Base-by-base conservation (phyloP, 2,888 invertebrate species). In the Aelia acuminata region DNA sequence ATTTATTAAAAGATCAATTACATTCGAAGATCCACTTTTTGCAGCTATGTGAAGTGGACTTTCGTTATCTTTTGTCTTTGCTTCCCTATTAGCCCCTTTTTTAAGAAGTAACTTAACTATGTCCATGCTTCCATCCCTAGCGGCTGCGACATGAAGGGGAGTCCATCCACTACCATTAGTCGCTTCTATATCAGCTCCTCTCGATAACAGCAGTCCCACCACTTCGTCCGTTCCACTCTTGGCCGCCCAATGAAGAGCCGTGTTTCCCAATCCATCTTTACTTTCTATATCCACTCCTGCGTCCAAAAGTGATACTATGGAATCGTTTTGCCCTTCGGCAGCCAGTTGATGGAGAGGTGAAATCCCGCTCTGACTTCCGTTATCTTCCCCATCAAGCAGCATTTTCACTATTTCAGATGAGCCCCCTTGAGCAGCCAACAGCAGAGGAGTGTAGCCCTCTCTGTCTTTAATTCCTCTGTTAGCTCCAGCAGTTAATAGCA, bases 181-280 rank as follows among this genome's bases (percentile, higher is more conserved):
- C 5, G 63, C 63, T 70, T 70, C 63, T 18, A 20, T 70, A 20
- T 95, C 94, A 20, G 95, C 95, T 57, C 95, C 95, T 91, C 93
- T 92, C 85, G 93, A 92, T 88, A 95, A 91, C 63, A 95, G 92
- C 70, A 94, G 92, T 35, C 93, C 92, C 0, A 93, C 94, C 84
- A 94, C 93, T 87, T 93, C 92, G 50, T 92, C 91, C 91, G 94
- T 93, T 35, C 94, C 94, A 89, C 94, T 92, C 92, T 94, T 95
- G 88, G 94, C 94, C 31, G 95, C 95, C 95, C 95, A 95, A 91
- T 95, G 95, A 49, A 95, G 92, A 49, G 95, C 94, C 89, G 95
- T 95, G 95, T 95, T 95, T 22, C 63, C 63, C 31, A 20, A 31
- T 20, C 20, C 63, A 5, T 70, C 63, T 70, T 31, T 70, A 70